Evolutionary conservation across 2,797 vertebrate species (phyloP).

Genomic region (Sarcoramphus papa): DNA sequence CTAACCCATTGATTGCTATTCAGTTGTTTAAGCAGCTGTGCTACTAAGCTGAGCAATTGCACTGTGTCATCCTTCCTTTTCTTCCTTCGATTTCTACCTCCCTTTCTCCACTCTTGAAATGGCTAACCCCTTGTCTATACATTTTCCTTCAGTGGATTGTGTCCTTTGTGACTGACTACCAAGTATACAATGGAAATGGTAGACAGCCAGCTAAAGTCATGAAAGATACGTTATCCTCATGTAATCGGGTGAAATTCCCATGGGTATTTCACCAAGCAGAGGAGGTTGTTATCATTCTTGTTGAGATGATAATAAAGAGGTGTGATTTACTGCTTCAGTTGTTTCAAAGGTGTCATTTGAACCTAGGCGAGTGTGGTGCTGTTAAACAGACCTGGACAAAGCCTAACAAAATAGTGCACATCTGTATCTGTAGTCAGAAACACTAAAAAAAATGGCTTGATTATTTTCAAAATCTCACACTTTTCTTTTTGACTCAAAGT

Average conservation of each 20-base stretch:
- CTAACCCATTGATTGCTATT: slow-evolving; percentile 72
- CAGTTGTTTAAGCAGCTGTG: slow-evolving; percentile 66
- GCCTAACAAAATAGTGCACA: background rate
- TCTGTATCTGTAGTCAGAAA: background rate
- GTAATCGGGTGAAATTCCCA: slow-evolving; percentile 35
- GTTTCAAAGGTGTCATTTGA: slow-evolving; percentile 38
- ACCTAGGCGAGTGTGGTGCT: background rate
- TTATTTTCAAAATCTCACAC: background rate
- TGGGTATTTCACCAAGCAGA: slow-evolving; percentile 17
- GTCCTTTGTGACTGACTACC: slow-evolving; percentile 31
- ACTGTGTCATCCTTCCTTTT: slow-evolving; percentile 44
- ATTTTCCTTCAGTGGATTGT: slow-evolving; percentile 41
- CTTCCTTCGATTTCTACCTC: slow-evolving; percentile 29
- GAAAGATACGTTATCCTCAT: slow-evolving; percentile 15
- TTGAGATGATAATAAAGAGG: slow-evolving; percentile 50
- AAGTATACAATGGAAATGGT: slow-evolving; percentile 16
- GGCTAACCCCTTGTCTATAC: slow-evolving; percentile 9
- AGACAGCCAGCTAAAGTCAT: slow-evolving; percentile 47
- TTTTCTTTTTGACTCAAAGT: background rate
- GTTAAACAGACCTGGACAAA: slow-evolving; percentile 26
- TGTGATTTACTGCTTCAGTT: slow-evolving; percentile 38
- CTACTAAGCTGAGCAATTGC: slow-evolving; percentile 61
- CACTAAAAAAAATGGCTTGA: background rate
- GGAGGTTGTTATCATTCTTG: slow-evolving; percentile 44
- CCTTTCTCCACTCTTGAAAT: slow-evolving; percentile 34